These are phyloP conservation scores for Pseudococcus longispinus DNA, from an alignment of 2,888 invertebrate species.

Conservation along the genomic window DNA sequence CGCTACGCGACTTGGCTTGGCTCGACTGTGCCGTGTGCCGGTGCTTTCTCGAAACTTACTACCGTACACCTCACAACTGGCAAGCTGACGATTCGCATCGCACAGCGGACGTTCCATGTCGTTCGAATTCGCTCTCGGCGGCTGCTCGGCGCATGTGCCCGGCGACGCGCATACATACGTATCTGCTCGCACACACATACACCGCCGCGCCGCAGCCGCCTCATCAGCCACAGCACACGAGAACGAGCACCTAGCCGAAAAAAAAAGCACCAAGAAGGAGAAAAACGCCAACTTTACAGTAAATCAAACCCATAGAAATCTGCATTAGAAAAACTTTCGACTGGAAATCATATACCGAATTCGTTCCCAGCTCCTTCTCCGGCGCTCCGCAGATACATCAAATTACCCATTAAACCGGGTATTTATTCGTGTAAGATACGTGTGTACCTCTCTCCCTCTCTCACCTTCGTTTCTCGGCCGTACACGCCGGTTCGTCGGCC, in stretches of 20 bases:
- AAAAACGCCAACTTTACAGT: background rate
- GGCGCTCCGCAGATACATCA: background rate
- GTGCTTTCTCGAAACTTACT: background rate
- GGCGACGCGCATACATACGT: background rate
- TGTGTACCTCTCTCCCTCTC: background rate
- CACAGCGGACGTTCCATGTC: background rate
- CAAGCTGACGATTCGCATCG: background rate
- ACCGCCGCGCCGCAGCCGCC: background rate
- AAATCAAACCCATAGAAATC: background rate
- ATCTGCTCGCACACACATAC: background rate
- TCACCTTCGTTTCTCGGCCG: background rate
- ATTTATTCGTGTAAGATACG: background rate
- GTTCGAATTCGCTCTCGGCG: conserved; percentile 24
- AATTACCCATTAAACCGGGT: background rate
- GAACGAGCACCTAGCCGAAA: background rate
- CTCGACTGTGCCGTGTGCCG: background rate
- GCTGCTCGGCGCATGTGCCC: conserved; percentile 8
- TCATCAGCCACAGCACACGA: background rate
- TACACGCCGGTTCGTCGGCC: background rate
- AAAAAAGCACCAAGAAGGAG: background rate
- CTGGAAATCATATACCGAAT: background rate
- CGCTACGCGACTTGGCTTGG: background rate
- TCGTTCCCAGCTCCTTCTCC: background rate
- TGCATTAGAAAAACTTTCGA: conserved; percentile 3
- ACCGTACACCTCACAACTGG: background rate